Percentiles rank a stretch among this genome's conserved stretches.
phyloP scores from a whole-genome alignment of 2,797 vertebrate genomes.

The Gadopsis marmoratus region DNA sequence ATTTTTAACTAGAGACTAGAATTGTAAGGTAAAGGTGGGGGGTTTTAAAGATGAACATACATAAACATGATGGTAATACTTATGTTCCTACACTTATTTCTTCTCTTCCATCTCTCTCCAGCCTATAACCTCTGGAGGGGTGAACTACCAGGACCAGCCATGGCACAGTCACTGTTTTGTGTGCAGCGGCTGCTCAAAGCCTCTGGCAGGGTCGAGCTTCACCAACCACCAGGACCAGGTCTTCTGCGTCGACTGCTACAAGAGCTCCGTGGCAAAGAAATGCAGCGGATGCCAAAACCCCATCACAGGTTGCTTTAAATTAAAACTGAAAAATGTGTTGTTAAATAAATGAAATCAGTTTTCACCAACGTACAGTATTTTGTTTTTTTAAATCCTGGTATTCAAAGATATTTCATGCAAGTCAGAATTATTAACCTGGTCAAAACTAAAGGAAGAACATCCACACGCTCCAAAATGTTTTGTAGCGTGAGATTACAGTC shows the following conservation, averaged over 20 bases:
- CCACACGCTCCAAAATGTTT: not conserved
- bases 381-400: too few relatives aligned
- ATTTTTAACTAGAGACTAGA: not conserved
- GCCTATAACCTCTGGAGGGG: conserved; percentile 95
- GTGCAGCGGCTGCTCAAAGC: conserved; percentile 93
- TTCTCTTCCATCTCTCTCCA: conserved; percentile 59
- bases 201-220: conserved; percentile 92
- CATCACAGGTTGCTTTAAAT: conserved; percentile 88
- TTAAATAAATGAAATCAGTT: too few relatives aligned
- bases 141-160: conserved; percentile 96
- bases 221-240: conserved; percentile 93
- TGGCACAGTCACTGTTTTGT: conserved; percentile 97
- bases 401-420: not conserved
- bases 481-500: not conserved
- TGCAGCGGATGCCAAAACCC: conserved; percentile 94
- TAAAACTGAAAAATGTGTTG: not conserved
- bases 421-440: not conserved
- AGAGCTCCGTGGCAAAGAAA: conserved; percentile 95
- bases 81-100: not conserved
- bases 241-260: conserved; percentile 98
- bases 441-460: not conserved
- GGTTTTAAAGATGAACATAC: too few relatives aligned
- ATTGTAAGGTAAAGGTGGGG: too few relatives aligned
- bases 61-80: not conserved
- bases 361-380: too few relatives aligned